Evolutionary conservation across 1,140 invertebrate genomes (phyloP).

Genomic region (Bombus huntii): DNA sequence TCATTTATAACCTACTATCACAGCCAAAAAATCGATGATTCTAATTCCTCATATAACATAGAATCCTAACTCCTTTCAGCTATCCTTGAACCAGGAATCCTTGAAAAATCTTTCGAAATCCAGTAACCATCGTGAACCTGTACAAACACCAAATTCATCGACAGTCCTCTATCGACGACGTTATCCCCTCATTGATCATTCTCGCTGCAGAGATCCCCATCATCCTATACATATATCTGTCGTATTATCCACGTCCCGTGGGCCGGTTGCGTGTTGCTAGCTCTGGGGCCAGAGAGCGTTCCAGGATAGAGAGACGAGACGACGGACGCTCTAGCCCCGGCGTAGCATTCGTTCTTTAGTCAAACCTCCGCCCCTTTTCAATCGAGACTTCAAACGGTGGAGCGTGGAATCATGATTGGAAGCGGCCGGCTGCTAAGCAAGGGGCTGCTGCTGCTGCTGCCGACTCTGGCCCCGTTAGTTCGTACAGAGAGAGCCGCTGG

Average conservation of each 20-base stretch:
- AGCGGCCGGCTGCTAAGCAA: constrained; percentile 80
- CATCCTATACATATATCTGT: not conserved
- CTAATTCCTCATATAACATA: too few species aligned
- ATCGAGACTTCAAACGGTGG: constrained; percentile 83
- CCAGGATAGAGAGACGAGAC: constrained; percentile 3
- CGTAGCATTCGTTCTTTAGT: constrained; percentile 81
- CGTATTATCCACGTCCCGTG: constrained; percentile 11
- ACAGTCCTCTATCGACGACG: not conserved
- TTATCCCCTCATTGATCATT: not conserved
- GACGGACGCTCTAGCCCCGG: not conserved
- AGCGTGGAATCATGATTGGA: constrained; percentile 83
- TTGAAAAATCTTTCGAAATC: not conserved
- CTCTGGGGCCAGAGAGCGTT: not conserved
- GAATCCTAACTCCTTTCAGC: too few species aligned
- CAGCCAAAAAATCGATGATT: too few species aligned
- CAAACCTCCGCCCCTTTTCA: constrained; percentile 83
- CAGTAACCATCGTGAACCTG: not conserved
- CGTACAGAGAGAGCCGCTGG: not conserved
- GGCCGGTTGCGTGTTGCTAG: not conserved
- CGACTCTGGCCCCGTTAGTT: constrained; percentile 71
- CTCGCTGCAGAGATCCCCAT: not conserved
- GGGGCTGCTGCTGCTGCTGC: constrained; percentile 69
- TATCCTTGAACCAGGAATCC: not conserved
- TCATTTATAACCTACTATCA: too few species aligned
- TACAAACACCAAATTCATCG: not conserved